Conservation (phyloP, 2,113 vertebrate species). For the Tupaia tana region DNA sequence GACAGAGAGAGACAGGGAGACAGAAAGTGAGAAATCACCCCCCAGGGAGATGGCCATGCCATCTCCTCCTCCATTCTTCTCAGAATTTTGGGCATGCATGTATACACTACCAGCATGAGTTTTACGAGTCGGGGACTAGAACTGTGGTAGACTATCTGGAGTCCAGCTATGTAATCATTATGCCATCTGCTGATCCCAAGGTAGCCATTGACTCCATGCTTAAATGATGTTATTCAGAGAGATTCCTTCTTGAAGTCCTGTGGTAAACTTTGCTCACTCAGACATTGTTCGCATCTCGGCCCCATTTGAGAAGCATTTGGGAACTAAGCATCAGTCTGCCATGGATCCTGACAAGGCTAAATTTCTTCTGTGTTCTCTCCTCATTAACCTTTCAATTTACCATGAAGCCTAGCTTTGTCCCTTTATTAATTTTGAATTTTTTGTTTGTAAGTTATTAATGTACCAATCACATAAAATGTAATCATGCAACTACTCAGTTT, state of each 20-base stretch:
- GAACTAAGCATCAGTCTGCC: background rate
- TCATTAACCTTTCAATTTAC: background rate
- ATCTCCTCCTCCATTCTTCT: too few relatives aligned
- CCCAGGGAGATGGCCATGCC: too few relatives aligned
- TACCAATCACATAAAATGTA: background rate
- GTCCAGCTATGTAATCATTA: too few relatives aligned
- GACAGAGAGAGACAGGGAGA: too few relatives aligned
- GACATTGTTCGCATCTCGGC: too few relatives aligned
- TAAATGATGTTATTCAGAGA: background rate
- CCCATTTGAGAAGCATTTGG: background rate
- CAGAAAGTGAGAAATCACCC: too few relatives aligned
- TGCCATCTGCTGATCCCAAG: too few relatives aligned
- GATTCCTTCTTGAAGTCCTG: background rate
- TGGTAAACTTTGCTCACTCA: background rate
- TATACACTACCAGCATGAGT: too few relatives aligned
- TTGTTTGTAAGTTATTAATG: background rate
- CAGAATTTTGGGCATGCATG: too few relatives aligned
- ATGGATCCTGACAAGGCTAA: background rate
- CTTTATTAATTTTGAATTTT: background rate
- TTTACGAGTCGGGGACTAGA: too few relatives aligned
- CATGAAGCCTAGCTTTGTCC: background rate
- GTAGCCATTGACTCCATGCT: background rate
- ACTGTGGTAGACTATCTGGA: too few relatives aligned
- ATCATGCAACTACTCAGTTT: background rate
- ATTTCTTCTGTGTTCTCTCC: background rate